These are phyloP conservation scores for Mesorhabditis spiculigera DNA, from an alignment of 2,888 invertebrate genomes.

Conservation along the genomic window DNA sequence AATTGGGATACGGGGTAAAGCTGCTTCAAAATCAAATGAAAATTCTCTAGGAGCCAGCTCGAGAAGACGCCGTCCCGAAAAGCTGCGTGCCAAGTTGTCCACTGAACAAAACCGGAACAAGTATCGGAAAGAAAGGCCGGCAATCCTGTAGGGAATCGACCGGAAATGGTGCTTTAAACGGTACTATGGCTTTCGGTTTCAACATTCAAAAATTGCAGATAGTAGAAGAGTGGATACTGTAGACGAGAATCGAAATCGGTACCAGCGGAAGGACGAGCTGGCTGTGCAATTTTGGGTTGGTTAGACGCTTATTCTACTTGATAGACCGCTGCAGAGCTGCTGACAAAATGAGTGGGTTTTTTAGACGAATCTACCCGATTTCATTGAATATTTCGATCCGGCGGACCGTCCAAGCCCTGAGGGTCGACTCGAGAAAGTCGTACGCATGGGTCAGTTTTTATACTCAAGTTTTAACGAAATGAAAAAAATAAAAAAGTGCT, in stretches of 20 bases:
- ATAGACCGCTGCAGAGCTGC: not conserved
- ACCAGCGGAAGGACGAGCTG: not conserved
- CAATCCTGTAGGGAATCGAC: no score
- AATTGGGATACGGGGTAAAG: not conserved
- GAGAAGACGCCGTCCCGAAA: not conserved
- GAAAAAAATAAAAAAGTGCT: not conserved
- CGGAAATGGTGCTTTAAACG: no score
- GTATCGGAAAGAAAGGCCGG: no score
- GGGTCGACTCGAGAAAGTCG: not conserved
- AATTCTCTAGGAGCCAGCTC: not conserved
- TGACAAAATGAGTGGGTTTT: not conserved
- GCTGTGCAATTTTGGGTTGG: not conserved
- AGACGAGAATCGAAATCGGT: not conserved
- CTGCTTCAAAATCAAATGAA: not conserved
- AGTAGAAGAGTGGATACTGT: not conserved
- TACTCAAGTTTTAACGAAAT: not conserved
- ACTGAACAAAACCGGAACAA: not conserved
- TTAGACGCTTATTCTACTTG: not conserved
- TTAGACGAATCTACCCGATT: not conserved
- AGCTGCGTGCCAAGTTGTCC: conserved; percentile 2
- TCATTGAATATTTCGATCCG: conserved; percentile 4
- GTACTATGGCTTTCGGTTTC: no score
- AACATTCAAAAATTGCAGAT: not conserved
- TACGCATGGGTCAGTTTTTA: not conserved
- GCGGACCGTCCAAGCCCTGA: not conserved